These are phyloP conservation scores for Aurelia coerulea DNA, from an alignment of 30 jellyfish, hydroid and myxozoan species.

Conservation along the genomic window DNA sequence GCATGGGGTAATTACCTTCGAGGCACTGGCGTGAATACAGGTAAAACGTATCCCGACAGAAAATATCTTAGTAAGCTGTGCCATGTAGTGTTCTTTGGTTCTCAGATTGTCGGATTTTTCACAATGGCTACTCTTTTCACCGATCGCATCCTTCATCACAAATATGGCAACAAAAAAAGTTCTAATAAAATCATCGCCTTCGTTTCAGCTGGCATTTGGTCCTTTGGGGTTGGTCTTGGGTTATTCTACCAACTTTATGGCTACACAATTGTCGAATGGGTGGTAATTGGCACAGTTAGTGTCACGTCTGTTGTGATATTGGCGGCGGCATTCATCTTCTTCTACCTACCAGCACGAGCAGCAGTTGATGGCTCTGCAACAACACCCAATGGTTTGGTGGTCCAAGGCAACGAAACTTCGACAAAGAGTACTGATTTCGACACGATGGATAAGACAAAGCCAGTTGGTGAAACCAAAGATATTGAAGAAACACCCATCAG, in stretches of 20 bases:
- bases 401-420: no score
- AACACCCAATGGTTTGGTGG: no score
- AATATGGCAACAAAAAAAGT: neutral
- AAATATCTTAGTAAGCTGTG: neutral
- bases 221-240: conserved; percentile 26
- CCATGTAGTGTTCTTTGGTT: conserved; percentile 17
- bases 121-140: conserved; percentile 11
- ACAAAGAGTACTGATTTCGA: neutral
- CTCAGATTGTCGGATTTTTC: conserved; percentile 7
- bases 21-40: neutral
- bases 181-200: neutral
- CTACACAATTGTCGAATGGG: neutral
- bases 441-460: neutral
- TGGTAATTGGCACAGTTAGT: neutral
- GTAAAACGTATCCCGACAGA: conserved; percentile 23
- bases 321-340: neutral
- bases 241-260: neutral
- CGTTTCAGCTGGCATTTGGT: conserved; percentile 32
- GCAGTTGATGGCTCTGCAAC: no score
- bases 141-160: neutral
- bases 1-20: conserved; percentile 43
- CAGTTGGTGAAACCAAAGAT: neutral
- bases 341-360: neutral
- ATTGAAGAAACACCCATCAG: neutral
- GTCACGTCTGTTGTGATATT: conserved; percentile 7